Evolutionary conservation across 2,888 invertebrate species (phyloP).

Genomic region (Geophilus truncorum): DNA sequence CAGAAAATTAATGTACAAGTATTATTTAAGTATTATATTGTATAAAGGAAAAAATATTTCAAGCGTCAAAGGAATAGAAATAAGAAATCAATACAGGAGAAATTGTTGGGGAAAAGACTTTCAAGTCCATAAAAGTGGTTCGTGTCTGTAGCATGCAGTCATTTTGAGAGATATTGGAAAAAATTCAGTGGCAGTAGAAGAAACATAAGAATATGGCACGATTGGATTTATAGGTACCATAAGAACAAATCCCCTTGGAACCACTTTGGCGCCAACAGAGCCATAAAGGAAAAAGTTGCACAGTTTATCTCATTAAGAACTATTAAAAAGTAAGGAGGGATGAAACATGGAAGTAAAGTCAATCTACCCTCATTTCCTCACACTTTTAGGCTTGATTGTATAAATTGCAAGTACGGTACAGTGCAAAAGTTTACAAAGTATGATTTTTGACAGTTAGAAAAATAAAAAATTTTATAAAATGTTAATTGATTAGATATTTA

Average conservation of each 20-base stretch:
- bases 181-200: not conserved
- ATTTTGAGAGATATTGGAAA: not conserved
- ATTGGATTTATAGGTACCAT: not conserved
- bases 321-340: not conserved
- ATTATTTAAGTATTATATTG: too few species aligned
- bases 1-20: too few species aligned
- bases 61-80: not conserved
- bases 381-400: not conserved
- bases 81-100: not conserved
- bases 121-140: not conserved
- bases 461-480: too few species aligned
- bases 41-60: too few species aligned
- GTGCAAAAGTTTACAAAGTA: too few species aligned
- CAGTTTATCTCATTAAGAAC: conserved; percentile 3
- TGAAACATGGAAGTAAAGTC: not conserved
- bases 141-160: not conserved
- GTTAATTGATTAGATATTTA: too few species aligned
- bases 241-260: not conserved
- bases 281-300: not conserved
- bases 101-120: not conserved
- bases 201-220: not conserved
- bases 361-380: not conserved
- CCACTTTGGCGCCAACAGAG: conserved; percentile 2
- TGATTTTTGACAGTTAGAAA: too few species aligned
- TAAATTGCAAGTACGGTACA: too few species aligned